Evolutionary conservation across 1,140 invertebrate genomes (phyloP), one percentile per base, ranked within the genome.

Genomic region (Euura saliciscinereae): DNA sequence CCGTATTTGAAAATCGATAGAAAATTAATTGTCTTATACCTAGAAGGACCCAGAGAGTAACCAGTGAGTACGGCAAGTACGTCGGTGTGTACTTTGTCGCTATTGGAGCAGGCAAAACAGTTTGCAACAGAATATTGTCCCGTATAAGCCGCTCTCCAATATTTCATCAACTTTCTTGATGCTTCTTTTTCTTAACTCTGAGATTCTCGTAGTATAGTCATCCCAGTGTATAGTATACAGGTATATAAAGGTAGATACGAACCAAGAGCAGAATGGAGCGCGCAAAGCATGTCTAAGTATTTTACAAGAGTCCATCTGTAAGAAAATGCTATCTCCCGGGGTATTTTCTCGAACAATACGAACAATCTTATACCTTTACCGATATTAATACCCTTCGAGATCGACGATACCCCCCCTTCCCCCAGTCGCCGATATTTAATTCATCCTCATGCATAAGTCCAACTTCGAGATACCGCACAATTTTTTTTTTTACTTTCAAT

Each of bases 91-190:
- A 28, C 28, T 28, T 28, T 1, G 28, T 28, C 8, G 4, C 84
- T 84, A 84, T 84, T 80, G 84, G 80, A 74, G 76, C 77, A 71
- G 79, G 73, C 81, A 74, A 75, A 84, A 80, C 79, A 80, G 80
- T 86, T 85, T 85, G 85, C 84, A 85, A 79, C 81, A 74, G 84
- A 86, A 85, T 85, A 86, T 85, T 86, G 85, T 86, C 82, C 84
- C 79, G 79, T 77, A 79, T 85, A 85, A 86, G 84, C 83, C 83
- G 84, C 79, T 85, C 84, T 85, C 85, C 84, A 83, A 86, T 86
- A 86, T 85, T 85, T 86, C 85, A 86, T 86, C 85, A 86, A 85
- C 81, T 85, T 84, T 82, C 82, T 83, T 85, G 84, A 83, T 85
- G 80, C 76, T 84, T 77, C 76, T 80, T 85, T 80, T 82, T 11